phyloP scores from a whole-genome alignment of 1,140 invertebrate species.

The Orchesella cincta region DNA sequence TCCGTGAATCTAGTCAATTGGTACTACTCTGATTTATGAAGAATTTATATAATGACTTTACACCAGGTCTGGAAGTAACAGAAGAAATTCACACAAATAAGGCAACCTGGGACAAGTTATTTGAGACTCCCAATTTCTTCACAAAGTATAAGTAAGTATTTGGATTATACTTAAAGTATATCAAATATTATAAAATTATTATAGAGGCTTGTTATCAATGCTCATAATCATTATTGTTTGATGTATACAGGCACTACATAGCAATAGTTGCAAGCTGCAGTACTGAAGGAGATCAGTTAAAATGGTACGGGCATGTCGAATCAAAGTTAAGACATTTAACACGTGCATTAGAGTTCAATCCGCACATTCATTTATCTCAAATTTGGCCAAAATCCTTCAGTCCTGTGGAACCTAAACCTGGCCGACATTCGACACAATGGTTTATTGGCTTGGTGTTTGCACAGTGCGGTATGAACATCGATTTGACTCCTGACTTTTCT shows the following conservation, averaged over 20 bases:
- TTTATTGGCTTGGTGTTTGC: conserved; percentile 93
- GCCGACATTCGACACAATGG: conserved; percentile 81
- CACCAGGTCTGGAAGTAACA: conserved; percentile 72
- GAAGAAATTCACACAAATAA: conserved; percentile 85
- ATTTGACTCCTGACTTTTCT: conserved; percentile 89
- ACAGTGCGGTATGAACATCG: conserved; percentile 82
- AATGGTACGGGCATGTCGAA: conserved; percentile 96
- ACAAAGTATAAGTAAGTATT: conserved; percentile 77
- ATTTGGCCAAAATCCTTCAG: conserved; percentile 88
- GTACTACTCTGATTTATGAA: conserved; percentile 12
- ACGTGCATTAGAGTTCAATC: conserved; percentile 87
- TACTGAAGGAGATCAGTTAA: conserved; percentile 80
- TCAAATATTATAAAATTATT: background rate
- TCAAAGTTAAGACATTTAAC: conserved; percentile 94
- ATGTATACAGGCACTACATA: conserved; percentile 91
- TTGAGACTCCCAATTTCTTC: conserved; percentile 94
- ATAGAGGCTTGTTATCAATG: conserved; percentile 46
- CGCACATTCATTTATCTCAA: conserved; percentile 86
- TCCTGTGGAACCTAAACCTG: conserved; percentile 55
- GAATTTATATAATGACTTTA: background rate
- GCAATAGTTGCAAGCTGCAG: conserved; percentile 80
- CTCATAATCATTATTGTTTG: no score
- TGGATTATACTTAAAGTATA: conserved; percentile 33
- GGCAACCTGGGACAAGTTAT: conserved; percentile 86
- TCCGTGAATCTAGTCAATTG: no score